These are phyloP conservation scores for Oncorhynchus mykiss DNA, from an alignment of 2,113 vertebrate species.

Conservation along the genomic window DNA sequence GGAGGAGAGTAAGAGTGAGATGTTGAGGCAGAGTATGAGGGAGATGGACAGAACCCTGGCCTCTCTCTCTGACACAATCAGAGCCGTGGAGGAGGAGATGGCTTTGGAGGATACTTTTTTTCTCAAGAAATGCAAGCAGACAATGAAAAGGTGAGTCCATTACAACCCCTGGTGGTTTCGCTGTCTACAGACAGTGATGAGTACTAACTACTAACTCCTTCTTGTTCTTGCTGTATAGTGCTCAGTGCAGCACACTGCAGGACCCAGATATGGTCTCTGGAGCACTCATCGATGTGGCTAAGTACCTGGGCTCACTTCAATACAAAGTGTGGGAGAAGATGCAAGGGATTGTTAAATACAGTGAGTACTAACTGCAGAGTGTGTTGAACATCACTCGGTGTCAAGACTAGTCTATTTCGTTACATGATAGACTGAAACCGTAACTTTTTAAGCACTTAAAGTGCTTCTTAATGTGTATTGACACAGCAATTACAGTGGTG, in stretches of 20 bases:
- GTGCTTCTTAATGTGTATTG: background rate
- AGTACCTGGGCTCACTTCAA: conserved; percentile 58
- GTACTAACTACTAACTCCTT: background rate
- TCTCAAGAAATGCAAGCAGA: conserved; percentile 56
- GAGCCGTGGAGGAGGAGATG: conserved; percentile 58
- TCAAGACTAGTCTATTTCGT: background rate
- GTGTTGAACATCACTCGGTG: background rate
- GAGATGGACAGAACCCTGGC: conserved; percentile 40
- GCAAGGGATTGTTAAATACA: conserved; percentile 53
- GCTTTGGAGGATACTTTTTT: conserved; percentile 38
- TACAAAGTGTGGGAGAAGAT: conserved; percentile 68
- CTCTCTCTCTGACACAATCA: conserved; percentile 51
- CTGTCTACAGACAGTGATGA: background rate
- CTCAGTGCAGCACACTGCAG: conserved; percentile 6
- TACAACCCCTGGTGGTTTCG: background rate
- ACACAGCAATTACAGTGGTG: no score
- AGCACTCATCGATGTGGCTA: conserved; percentile 61
- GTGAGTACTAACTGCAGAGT: conserved; percentile 44
- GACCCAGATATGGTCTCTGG: conserved; percentile 41
- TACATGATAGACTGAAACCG: background rate
- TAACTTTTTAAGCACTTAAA: background rate
- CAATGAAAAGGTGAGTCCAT: conserved; percentile 59
- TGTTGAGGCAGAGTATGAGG: conserved; percentile 46
- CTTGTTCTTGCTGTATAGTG: conserved; percentile 47
- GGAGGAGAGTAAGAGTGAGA: conserved; percentile 51